Base-by-base conservation (phyloP, 2,888 invertebrate genomes). In the Seladonia tumulorum region DNA sequence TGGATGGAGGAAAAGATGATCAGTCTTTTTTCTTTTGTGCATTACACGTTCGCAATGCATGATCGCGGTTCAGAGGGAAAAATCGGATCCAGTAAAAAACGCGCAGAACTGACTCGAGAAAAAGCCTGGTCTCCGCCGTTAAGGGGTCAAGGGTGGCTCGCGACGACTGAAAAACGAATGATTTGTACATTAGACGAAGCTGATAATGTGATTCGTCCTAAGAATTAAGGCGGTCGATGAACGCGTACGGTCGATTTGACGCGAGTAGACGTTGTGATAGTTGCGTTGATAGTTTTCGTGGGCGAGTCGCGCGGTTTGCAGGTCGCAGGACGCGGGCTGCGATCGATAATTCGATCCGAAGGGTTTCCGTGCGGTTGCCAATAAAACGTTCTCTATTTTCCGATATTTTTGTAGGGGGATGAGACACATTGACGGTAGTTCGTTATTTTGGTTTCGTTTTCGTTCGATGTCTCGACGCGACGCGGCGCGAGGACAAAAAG, bases 141-240 rank as follows among this genome's bases (percentile, higher is more conserved):
- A 39, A 70, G 68, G 68, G 63, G 29, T 73, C 45, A 1, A 60
- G 14, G 8, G 16, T 35, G 72, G 45, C 45, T 63, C 35, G 57
- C 25, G 66, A 79, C 29, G 66, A 79, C 29, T 57, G n/a, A 68
- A 47, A 47, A 25, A 25, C 35, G 16, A 35, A 39, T 22, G 60
- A 68, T 49, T 63, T 76, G 79, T 83, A 73, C 29, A 73, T 68
- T 81, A 73, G 16, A 70, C 18, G 57, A 79, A 75, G 79, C 47
- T 76, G 79, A 57, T 68, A 47, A 63, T 70, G 57, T 53, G 39
- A 80, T 74, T 79, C 72, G 72, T 79, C 84, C 39, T 39, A 60
- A 76, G n/a, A n/a, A 57, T 82, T 74, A 74, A 84, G 68, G 35
- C 60, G 49, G 68, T 76, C 42, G 68, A 39, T 68, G 76, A 60